These are phyloP conservation scores for Perccottus glenii DNA, from an alignment of 2,113 vertebrate species.

Conservation along the genomic window DNA sequence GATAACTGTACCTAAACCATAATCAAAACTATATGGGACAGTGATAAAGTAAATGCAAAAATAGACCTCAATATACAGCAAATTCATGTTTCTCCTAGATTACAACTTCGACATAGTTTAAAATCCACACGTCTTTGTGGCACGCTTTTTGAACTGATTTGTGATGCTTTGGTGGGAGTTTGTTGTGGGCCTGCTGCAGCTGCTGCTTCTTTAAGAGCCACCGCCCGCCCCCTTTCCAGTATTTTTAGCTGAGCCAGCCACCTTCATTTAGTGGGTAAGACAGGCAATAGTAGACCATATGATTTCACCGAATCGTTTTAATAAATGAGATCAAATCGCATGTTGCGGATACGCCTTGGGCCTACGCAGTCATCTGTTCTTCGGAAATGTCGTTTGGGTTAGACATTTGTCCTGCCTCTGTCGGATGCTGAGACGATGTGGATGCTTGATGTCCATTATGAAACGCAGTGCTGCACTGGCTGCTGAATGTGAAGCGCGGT, in stretches of 20 bases:
- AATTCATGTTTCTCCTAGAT: too few relatives aligned
- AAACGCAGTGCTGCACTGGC: slow-evolving; percentile 67
- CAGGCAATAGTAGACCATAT: slow-evolving; percentile 70
- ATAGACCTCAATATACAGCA: too few relatives aligned
- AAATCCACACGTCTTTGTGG: slow-evolving; percentile 23
- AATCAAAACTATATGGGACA: too few relatives aligned
- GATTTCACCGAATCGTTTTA: slow-evolving; percentile 66
- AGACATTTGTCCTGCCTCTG: slow-evolving; percentile 39
- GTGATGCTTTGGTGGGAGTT: neutral
- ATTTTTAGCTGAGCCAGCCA: slow-evolving; percentile 82
- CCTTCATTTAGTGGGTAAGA: slow-evolving; percentile 76
- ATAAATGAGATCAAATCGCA: slow-evolving; percentile 64
- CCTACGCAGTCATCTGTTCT: slow-evolving; percentile 45
- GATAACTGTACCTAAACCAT: too few relatives aligned
- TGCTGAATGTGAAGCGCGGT: slow-evolving; percentile 45
- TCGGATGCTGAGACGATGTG: slow-evolving; percentile 66
- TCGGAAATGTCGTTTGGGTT: slow-evolving; percentile 39
- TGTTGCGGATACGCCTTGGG: slow-evolving; percentile 53
- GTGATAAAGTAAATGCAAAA: too few relatives aligned
- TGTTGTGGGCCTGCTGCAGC: slow-evolving; percentile 31
- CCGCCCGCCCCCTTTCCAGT: slow-evolving; percentile 75
- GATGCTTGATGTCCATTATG: slow-evolving; percentile 63
- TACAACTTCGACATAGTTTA: too few relatives aligned
- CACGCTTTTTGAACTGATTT: slow-evolving; percentile 26
- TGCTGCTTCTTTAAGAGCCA: slow-evolving; percentile 83